A percentile compares a stretch with the other conserved stretches of the same genome.
Conservation (phyloP, 2,888 invertebrate species). For the Harpalus rubripes region DNA sequence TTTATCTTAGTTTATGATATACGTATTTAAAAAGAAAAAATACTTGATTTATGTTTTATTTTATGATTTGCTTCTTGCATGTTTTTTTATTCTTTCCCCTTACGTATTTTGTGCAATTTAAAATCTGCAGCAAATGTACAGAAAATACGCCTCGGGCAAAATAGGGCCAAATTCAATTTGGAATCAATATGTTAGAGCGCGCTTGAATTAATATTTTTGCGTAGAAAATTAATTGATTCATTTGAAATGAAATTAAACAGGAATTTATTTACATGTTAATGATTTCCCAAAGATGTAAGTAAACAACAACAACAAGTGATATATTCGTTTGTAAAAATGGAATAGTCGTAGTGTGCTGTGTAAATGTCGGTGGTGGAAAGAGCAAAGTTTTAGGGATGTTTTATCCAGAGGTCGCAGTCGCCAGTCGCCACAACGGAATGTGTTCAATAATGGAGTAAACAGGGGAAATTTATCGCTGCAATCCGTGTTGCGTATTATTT, state of each 20-base stretch:
- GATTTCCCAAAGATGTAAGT: background rate
- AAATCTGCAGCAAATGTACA: background rate
- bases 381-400: slow-evolving; percentile 14
- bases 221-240: slow-evolving; percentile 26
- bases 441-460: slow-evolving; percentile 59
- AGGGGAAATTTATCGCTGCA: slow-evolving; percentile 54
- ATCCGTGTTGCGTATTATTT: slow-evolving; percentile 48
- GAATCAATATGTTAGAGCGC: slow-evolving; percentile 14
- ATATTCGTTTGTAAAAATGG: background rate
- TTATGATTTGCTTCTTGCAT: background rate
- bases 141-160: slow-evolving; percentile 7
- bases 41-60: too few species aligned
- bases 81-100: background rate
- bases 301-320: slow-evolving; percentile 4
- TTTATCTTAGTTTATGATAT: too few species aligned
- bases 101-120: slow-evolving; percentile 20
- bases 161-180: slow-evolving; percentile 8
- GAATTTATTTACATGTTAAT: slow-evolving; percentile 2
- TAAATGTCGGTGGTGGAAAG: background rate
- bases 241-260: slow-evolving; percentile 1
- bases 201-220: slow-evolving; percentile 19
- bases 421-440: slow-evolving; percentile 33
- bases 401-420: slow-evolving; percentile 17
- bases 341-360: background rate
- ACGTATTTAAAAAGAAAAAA: too few species aligned